Evolutionary conservation across 2,113 vertebrate species (phyloP).

Genomic region (Aix galericulata): DNA sequence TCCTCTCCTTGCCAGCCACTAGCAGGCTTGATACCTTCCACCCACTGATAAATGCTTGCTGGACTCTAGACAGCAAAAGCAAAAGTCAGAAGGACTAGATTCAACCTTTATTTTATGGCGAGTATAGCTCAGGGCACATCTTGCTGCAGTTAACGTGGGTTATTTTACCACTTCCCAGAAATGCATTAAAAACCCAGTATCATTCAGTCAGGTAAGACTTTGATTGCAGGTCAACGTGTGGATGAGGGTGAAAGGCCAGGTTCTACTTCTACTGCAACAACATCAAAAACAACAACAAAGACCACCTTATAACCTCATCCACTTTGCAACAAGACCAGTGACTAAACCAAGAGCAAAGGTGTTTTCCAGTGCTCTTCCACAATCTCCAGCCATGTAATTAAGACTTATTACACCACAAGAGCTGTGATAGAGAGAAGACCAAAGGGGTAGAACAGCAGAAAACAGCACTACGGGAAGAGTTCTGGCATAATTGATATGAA

Average conservation of each 20-base stretch:
- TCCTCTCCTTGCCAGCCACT: background rate
- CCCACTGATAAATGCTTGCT: background rate
- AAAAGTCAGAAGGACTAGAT: background rate
- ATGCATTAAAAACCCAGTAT: background rate
- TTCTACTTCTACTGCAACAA: background rate
- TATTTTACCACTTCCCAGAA: background rate
- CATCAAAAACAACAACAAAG: background rate
- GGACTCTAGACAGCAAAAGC: background rate
- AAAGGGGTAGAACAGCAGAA: background rate
- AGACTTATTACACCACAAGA: background rate
- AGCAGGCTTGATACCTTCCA: background rate
- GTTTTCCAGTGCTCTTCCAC: background rate
- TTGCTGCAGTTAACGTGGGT: background rate
- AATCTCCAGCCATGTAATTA: background rate
- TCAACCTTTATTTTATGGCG: background rate
- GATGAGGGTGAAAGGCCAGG: background rate
- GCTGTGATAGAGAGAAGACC: background rate
- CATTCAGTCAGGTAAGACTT: background rate
- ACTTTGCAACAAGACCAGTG: background rate
- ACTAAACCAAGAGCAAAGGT: background rate
- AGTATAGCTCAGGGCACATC: background rate
- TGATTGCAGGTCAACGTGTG: background rate
- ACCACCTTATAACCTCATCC: background rate
- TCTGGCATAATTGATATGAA: background rate
- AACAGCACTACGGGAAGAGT: background rate